A percentile compares a stretch with the other conserved stretches of the same genome.
Evolutionary conservation across 2,888 invertebrate genomes (phyloP).

Genomic region (Halictus ligatus): DNA sequence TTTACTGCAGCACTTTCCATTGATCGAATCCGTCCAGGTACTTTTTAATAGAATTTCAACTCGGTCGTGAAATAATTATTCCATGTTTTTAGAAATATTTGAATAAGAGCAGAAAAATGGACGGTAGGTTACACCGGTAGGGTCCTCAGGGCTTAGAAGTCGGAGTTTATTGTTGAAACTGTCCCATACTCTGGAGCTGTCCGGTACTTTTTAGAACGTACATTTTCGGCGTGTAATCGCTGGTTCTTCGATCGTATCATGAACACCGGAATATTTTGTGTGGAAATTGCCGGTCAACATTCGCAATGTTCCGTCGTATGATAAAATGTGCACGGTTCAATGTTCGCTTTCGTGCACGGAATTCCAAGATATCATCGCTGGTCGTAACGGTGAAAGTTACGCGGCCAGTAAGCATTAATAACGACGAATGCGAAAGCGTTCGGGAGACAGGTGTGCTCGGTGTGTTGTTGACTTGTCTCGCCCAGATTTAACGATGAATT

Average conservation of each 20-base stretch:
- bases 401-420: constrained; percentile 26
- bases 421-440: constrained; percentile 15
- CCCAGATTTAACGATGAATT: not conserved
- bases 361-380: constrained; percentile 41
- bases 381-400: constrained; percentile 44
- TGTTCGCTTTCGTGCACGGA: constrained; percentile 23
- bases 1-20: too few species aligned
- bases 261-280: not conserved
- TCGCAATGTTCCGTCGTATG: not conserved
- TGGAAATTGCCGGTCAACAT: not conserved
- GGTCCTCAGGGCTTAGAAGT: too few species aligned
- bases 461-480: not conserved
- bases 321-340: constrained; percentile 37
- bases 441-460: constrained; percentile 10
- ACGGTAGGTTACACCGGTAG: too few species aligned
- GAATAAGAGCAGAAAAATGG: too few species aligned
- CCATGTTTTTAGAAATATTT: too few species aligned
- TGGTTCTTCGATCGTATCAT: too few species aligned
- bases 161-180: too few species aligned
- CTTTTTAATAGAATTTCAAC: too few species aligned
- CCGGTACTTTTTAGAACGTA: too few species aligned
- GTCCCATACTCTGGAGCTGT: too few species aligned
- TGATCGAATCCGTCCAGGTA: too few species aligned
- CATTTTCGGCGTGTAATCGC: not conserved
- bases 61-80: too few species aligned